A percentile compares a stretch with the other conserved stretches of the same genome.
These are phyloP conservation scores for Syncerus caffer DNA, from an alignment of 2,797 vertebrate genomes.

Conservation along the genomic window DNA sequence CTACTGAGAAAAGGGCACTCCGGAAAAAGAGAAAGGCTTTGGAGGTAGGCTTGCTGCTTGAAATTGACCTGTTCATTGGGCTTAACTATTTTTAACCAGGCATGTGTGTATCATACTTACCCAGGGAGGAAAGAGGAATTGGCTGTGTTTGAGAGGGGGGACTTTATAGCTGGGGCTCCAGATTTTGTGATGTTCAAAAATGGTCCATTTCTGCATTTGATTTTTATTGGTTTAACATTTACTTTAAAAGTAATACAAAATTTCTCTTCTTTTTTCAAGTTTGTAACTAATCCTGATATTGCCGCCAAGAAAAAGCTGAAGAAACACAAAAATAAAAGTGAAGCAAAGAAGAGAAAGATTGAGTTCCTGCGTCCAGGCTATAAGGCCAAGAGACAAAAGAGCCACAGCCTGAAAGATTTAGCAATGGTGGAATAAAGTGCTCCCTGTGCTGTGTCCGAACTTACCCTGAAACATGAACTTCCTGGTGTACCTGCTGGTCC, in stretches of 20 bases:
- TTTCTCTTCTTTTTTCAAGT: slow-evolving; percentile 80
- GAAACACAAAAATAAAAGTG: slow-evolving; percentile 94
- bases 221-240: not conserved
- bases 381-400: slow-evolving; percentile 92
- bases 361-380: slow-evolving; percentile 90
- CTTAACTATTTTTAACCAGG: not conserved
- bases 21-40: slow-evolving; percentile 92
- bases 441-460: not conserved
- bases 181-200: not conserved
- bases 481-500: not conserved
- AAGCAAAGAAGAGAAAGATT: slow-evolving; percentile 96
- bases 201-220: not conserved
- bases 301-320: slow-evolving; percentile 98
- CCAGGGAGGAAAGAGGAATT: not conserved
- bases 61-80: not conserved
- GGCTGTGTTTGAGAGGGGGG: not conserved
- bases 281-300: slow-evolving; percentile 93
- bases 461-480: not conserved
- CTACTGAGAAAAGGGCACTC: slow-evolving; percentile 86
- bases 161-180: not conserved
- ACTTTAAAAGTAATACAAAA: slow-evolving; percentile 17
- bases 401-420: slow-evolving; percentile 89
- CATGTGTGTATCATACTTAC: not conserved
- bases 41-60: slow-evolving; percentile 85
- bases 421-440: slow-evolving; percentile 90